These are phyloP conservation scores for Malurus alboscapulatus DNA, from an alignment of 2,113 vertebrate genomes.

Conservation along the genomic window DNA sequence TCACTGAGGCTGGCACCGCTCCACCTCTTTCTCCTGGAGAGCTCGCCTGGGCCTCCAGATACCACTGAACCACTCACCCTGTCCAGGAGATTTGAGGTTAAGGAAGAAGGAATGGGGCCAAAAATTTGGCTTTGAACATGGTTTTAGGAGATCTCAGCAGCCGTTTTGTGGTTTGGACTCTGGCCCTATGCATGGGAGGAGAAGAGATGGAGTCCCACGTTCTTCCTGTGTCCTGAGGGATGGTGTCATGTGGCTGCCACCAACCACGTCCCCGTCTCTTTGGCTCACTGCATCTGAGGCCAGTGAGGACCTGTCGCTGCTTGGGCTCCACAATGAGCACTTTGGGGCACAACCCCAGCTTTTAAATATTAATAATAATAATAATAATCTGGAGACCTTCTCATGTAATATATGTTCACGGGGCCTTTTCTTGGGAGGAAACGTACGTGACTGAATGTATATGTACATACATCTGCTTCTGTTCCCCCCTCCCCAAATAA, in stretches of 20 bases:
- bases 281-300: neutral
- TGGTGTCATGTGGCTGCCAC: neutral
- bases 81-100: neutral
- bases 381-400: neutral
- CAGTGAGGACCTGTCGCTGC: accelerated
- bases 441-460: neutral
- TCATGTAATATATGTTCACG: neutral
- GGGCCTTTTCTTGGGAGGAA: conserved; percentile 45
- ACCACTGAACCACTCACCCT: neutral
- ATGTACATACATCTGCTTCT: conserved; percentile 25
- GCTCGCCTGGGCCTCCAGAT: accelerated
- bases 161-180: neutral
- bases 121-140: neutral
- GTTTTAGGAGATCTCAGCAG: neutral
- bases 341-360: neutral
- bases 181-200: neutral
- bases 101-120: neutral
- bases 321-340: neutral
- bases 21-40: neutral
- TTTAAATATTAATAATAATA: conserved; percentile 28
- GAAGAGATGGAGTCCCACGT: accelerated
- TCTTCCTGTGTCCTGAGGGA: neutral
- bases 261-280: neutral
- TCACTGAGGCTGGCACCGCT: accelerated
- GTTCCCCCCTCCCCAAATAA: conserved; percentile 42